Base-by-base conservation (phyloP, 2,888 invertebrate genomes). In the Biston stratarius region DNA sequence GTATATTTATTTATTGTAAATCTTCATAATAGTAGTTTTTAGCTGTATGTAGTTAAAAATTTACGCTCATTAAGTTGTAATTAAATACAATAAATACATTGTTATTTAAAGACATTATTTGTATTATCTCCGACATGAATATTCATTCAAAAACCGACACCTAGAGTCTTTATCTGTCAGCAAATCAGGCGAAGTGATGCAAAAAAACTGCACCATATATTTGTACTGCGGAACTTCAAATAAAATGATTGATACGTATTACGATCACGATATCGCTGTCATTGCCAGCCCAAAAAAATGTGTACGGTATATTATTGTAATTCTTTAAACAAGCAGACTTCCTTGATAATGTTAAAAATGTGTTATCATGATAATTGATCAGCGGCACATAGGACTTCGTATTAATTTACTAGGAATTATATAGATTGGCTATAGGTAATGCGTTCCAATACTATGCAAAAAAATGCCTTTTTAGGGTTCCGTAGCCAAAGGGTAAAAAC, bases 61-160 rank as follows among this genome's bases (percentile, higher is more conserved):
- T 7, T 6, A 53, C 14, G 5, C 10, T 14, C 11, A 10, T 15
- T 38, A 38, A 14, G 11, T 53, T 53, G 6, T 10, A 15, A 9
- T 52, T 14, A 10, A 15, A 38, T 10, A 10, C 1, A 52, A 14
- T 52, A 10, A 1, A 0, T 9, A 51, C 38, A 38, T 38, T 38
- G 38, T 38, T 9, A 53, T 38, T 38, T 6, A 5, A 38, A 11
- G 36, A 38, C 2, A 38, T 11, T 52, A 58, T 59, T 76, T 76
- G 69, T 71, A 70, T 70, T 69, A 66, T 70, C 47, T 61, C 48
- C 52, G n/a, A 70, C 64, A 72, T 76, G 67, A 72, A 76, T 75
- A 76, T 76, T 70, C 64, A 64, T 64, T 66, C 38, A 38, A 2
- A 44, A 44, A 11, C 51, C 48, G 59, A 60, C 69, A 69, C 71